Evolutionary conservation across 2,113 vertebrate genomes (phyloP), one percentile per base, ranked within the genome.

Genomic region (Myiopsitta monachus): DNA sequence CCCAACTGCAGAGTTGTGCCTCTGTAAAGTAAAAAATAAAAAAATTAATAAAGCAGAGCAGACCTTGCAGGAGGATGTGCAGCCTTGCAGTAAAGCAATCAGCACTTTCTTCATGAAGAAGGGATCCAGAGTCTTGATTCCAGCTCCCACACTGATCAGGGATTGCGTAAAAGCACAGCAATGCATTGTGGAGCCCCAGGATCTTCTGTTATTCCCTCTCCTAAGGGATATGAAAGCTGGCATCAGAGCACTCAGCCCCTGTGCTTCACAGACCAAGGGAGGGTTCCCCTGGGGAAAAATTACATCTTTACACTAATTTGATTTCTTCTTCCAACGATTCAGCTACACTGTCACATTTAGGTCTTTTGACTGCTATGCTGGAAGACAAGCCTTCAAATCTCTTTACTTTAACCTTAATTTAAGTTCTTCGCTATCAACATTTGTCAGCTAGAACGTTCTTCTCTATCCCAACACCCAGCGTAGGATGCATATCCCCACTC

Each of bases 51-150:
- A 66, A 1, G 10, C 22, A 52, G 70, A 36, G 36, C 30, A 52
- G 3, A 46, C 1, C 0, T 1, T 23, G 33, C 14, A 81, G 33
- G 36, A 43, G 10, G 9, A 52, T 5, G 3, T 43, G 21, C 11
- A 83, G 26, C 7, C n/a, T 44, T 72, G 12, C 36, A 69, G 33
- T 46, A 23, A 23, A 64, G 10, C 22, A 77, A 17, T 14, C 10
- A 31, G 24, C 14, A 10, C 11, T 81, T 88, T 84, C 21, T 54
- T 5, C 30, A 15, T 2, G 1, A 19, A 39, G 5, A 59, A 2
- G 6, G 19, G 2, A n/a, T 46, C 10, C 38, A 43, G 14, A 10
- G 17, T 59, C 43, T 51, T 31, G 1, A 16, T 75, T 18, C 10
- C 12, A 23, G 43, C 5, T 90, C n/a, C 17, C 15, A 8, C 19